phyloP scores from a whole-genome alignment of 2,888 invertebrate genomes.

The Ptilodon capucinus region DNA sequence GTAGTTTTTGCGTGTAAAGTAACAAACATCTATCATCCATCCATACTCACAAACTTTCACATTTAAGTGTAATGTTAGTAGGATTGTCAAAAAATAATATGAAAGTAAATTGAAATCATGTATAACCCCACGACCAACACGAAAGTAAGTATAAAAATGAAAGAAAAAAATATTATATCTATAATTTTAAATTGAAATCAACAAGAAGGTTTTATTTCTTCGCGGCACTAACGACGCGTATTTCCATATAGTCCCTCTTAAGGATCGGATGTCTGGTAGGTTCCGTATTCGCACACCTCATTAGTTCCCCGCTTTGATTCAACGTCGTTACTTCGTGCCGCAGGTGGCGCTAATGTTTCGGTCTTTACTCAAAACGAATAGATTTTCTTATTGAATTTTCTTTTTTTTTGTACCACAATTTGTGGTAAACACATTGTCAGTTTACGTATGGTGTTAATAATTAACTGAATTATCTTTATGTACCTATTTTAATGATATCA shows the following conservation, averaged over 20 bases:
- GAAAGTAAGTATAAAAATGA: not conserved
- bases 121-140: not conserved
- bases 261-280: slow-evolving; percentile 50
- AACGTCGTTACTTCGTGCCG: slow-evolving; percentile 22
- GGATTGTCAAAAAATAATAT: no score
- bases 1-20: no score
- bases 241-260: slow-evolving; percentile 33
- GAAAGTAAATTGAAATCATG: no score
- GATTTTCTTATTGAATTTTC: slow-evolving; percentile 43
- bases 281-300: slow-evolving; percentile 54
- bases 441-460: not conserved
- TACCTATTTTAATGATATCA: no score
- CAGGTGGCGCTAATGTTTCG: slow-evolving; percentile 56
- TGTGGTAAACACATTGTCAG: not conserved
- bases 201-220: not conserved
- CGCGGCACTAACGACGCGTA: slow-evolving; percentile 24
- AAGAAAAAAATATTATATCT: no score
- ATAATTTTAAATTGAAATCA: not conserved
- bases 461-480: no score
- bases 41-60: no score
- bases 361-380: slow-evolving; percentile 37
- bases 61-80: no score
- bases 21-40: no score
- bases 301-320: slow-evolving; percentile 66
- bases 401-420: slow-evolving; percentile 4